phyloP scores from a whole-genome alignment of 2,888 invertebrate species.

The Microchrysa polita region DNA sequence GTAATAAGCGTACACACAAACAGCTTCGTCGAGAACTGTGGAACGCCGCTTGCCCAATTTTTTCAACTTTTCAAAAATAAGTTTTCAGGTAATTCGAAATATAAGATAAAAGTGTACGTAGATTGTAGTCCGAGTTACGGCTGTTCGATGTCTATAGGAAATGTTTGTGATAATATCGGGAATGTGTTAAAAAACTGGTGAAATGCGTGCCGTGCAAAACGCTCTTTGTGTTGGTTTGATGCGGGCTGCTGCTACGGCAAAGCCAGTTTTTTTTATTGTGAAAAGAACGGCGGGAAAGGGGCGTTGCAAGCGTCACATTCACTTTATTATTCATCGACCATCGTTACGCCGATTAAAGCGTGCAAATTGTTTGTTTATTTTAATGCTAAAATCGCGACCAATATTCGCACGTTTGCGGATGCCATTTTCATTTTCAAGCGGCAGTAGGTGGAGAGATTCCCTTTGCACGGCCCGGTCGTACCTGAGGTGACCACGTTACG shows the following conservation, averaged over 20 bases:
- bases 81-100: constrained; percentile 35
- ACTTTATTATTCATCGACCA: constrained; percentile 3
- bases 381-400: background rate
- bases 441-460: background rate
- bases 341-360: constrained; percentile 14
- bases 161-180: background rate
- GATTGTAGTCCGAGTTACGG: background rate
- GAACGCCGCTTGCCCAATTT: constrained; percentile 29
- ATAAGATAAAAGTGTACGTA: background rate
- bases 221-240: constrained; percentile 39
- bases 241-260: constrained; percentile 23
- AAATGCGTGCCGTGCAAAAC: constrained; percentile 34
- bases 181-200: constrained; percentile 31
- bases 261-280: too few relatives aligned
- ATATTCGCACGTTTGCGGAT: too few relatives aligned
- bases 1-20: too few relatives aligned
- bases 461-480: background rate
- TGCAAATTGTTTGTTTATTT: constrained; percentile 28
- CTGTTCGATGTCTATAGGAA: background rate
- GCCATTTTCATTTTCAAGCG: background rate
- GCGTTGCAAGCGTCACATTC: constrained; percentile 26
- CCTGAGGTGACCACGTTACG: background rate
- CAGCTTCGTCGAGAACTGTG: constrained; percentile 9
- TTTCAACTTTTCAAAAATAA: constrained; percentile 29
- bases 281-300: background rate